These are phyloP conservation scores for Haemorhous mexicanus DNA, from an alignment of 2,113 vertebrate genomes.

Conservation along the genomic window DNA sequence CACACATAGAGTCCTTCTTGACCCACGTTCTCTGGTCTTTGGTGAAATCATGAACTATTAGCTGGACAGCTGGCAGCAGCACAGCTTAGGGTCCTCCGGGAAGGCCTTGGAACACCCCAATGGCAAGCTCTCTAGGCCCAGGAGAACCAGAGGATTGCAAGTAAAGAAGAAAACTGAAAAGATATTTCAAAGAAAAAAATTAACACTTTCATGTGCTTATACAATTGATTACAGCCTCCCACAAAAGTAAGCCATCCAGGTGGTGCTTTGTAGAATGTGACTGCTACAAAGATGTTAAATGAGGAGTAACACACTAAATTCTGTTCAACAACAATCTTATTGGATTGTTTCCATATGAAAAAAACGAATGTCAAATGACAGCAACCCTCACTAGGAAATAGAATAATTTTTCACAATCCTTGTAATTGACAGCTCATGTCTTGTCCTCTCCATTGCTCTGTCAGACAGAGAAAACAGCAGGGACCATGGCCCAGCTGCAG, in stretches of 20 bases:
- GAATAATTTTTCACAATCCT: background rate
- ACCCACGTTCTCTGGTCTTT: background rate
- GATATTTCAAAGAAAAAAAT: background rate
- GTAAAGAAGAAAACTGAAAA: background rate
- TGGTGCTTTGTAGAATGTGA: background rate
- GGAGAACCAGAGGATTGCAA: background rate
- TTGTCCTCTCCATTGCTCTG: background rate
- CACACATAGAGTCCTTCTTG: background rate
- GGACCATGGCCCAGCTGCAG: background rate
- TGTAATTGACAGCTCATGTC: background rate
- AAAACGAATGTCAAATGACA: background rate
- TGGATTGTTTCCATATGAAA: background rate
- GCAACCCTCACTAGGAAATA: background rate
- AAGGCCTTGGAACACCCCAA: background rate
- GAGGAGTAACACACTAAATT: background rate
- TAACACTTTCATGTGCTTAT: background rate
- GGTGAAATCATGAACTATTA: background rate
- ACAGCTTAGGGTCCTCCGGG: background rate
- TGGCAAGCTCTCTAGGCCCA: background rate
- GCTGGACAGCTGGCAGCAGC: background rate
- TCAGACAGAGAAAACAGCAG: background rate
- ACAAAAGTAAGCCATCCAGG: background rate
- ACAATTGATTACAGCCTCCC: background rate
- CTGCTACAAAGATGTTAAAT: background rate
- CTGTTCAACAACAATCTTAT: background rate